Percentiles rank a stretch among this genome's conserved stretches.
Conservation (phyloP, 2,797 vertebrate genomes). For the Bothrops alternatus region DNA sequence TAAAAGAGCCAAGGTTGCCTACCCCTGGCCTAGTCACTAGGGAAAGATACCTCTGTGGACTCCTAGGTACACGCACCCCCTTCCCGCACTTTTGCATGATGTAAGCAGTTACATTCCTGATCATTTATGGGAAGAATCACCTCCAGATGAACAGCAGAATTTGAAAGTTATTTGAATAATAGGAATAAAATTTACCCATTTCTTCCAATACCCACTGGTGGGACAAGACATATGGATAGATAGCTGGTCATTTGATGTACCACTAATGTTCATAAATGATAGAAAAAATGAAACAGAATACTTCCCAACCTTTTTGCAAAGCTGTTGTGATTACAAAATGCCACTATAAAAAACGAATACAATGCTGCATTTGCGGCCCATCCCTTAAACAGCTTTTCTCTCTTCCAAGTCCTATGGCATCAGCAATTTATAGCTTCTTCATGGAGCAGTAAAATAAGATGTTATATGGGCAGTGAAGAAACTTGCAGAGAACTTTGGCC, state of each 20-base stretch:
- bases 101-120: neutral
- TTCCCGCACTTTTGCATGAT: neutral
- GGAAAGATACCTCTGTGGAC: neutral
- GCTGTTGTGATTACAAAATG: neutral
- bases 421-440: neutral
- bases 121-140: neutral
- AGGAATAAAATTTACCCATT: neutral
- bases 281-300: neutral
- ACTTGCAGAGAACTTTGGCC: no score
- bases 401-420: neutral
- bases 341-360: neutral
- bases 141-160: neutral
- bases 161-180: neutral
- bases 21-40: no score
- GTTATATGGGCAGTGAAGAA: neutral
- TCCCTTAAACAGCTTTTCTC: neutral
- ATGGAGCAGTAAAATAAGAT: neutral
- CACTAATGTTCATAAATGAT: neutral
- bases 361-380: neutral
- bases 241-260: neutral
- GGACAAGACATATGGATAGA: neutral
- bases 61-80: no score
- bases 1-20: no score
- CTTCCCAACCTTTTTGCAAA: neutral
- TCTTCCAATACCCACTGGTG: neutral